Base-by-base conservation (phyloP, 2,888 invertebrate genomes). In the Mystacides longicornis region DNA sequence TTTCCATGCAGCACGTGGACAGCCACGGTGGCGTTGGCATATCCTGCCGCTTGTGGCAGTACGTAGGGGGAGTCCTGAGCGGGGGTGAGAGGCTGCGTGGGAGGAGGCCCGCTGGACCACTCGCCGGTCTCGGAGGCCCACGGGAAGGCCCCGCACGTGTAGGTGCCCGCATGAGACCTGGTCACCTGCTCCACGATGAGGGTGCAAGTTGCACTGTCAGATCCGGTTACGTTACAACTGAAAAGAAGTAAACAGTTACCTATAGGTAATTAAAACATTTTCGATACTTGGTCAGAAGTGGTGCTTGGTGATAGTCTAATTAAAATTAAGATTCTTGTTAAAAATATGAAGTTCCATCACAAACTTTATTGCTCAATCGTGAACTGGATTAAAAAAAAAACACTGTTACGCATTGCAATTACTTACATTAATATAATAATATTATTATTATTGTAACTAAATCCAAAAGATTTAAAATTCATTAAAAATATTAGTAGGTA, bases 1-100 rank as follows among this genome's bases (percentile, higher is more conserved):
- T 75, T 71, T 80, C 81, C 81, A 67, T 81, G 81, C 61, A 82
- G 75, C 62, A 82, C 80, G 68, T 82, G 81, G 62, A 81, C 80
- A 51, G 79, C 75, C 54, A 81, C 78, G 52, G 79, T 78, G 63
- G 79, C 75, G 61, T 74, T 75, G 55, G 80, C 79, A 46, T 61
- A 70, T 64, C 51, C 69, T 66, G 55, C 72, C 70, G 50, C 71
- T 69, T 49, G 70, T 67, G 66, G 48, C 23, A 49, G 48, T 22
- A 54, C 51, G 57, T 53, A 66, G 67, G 68, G 70, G 67, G 64
- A 65, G 64, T 65, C 65, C 65, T 48, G 54, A 37, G 46, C 31
- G 16, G 53, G 42, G 11, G 51, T 23, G 52, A 51, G 49, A 18
- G 37, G 48, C 37, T 45, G 21, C 48, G 43, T 48, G 19, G 55